Evolutionary conservation across 2,113 vertebrate genomes (phyloP).

Genomic region (Taxidea taxus): DNA sequence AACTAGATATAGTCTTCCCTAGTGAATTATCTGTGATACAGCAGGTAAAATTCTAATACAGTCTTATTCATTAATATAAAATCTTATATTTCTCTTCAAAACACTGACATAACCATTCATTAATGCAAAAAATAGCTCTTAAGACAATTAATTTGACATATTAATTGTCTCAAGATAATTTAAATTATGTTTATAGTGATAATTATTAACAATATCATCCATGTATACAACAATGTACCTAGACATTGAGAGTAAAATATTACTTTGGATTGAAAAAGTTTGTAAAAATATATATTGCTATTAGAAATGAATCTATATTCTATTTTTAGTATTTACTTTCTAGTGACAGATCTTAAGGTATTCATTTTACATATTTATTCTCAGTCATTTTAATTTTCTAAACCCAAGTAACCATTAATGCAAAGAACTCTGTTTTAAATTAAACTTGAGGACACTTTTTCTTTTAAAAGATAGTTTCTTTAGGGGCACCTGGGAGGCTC

Average conservation of each 20-base stretch:
- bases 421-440: neutral
- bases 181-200: neutral
- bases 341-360: neutral
- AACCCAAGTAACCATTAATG: neutral
- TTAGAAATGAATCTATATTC: neutral
- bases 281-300: neutral
- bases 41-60: neutral
- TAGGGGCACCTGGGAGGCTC: neutral
- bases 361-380: neutral
- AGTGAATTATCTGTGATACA: neutral
- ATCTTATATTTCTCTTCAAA: neutral
- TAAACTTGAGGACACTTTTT: neutral
- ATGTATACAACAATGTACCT: neutral
- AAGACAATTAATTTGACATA: neutral
- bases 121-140: neutral
- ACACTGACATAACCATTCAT: neutral
- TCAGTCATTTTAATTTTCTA: neutral
- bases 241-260: neutral
- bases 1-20: neutral
- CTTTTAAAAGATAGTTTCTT: neutral
- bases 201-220: neutral
- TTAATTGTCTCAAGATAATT: neutral
- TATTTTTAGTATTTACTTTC: neutral
- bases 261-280: neutral
- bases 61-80: neutral